Evolutionary conservation across 2,888 invertebrate genomes (phyloP).

Genomic region (Dolomedes plantarius): DNA sequence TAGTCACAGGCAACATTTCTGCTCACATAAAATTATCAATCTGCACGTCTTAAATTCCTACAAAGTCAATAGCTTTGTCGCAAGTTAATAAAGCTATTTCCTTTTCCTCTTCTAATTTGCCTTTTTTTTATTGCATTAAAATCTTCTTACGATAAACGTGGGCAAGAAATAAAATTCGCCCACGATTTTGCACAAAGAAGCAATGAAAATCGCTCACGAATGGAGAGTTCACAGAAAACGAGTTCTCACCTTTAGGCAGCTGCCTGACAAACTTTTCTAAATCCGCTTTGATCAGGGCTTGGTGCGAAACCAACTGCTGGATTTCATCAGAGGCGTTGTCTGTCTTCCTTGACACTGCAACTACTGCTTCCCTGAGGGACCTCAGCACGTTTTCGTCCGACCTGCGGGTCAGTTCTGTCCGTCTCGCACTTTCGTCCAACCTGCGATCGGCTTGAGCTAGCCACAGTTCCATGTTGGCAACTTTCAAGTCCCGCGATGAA

Average conservation of each 20-base stretch:
- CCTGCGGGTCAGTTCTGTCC: slow-evolving; percentile 14
- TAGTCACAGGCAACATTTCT: too few relatives aligned
- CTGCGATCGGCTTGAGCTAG: slow-evolving; percentile 18
- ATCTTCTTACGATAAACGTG: too few relatives aligned
- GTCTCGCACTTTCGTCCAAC: slow-evolving; percentile 24
- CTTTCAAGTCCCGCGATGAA: slow-evolving; percentile 20
- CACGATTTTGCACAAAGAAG: too few relatives aligned
- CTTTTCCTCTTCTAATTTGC: too few relatives aligned
- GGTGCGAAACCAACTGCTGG: not conserved
- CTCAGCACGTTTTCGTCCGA: slow-evolving; percentile 12
- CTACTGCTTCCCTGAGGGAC: slow-evolving; percentile 15
- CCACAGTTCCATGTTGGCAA: slow-evolving; percentile 45
- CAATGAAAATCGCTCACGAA: too few relatives aligned
- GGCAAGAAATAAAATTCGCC: too few relatives aligned
- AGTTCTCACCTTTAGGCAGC: slow-evolving; percentile 53
- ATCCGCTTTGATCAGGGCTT: slow-evolving; percentile 10
- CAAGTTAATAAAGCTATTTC: too few relatives aligned
- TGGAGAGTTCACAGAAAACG: too few relatives aligned
- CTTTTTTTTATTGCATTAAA: too few relatives aligned
- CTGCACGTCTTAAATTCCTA: too few relatives aligned
- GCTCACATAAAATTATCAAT: too few relatives aligned
- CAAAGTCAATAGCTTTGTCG: too few relatives aligned
- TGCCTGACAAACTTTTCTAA: slow-evolving; percentile 41
- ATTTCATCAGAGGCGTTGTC: slow-evolving; percentile 16
- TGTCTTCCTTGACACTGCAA: not conserved